Evolutionary conservation across 2,888 invertebrate species (phyloP).

Genomic region (Gibbula magus): DNA sequence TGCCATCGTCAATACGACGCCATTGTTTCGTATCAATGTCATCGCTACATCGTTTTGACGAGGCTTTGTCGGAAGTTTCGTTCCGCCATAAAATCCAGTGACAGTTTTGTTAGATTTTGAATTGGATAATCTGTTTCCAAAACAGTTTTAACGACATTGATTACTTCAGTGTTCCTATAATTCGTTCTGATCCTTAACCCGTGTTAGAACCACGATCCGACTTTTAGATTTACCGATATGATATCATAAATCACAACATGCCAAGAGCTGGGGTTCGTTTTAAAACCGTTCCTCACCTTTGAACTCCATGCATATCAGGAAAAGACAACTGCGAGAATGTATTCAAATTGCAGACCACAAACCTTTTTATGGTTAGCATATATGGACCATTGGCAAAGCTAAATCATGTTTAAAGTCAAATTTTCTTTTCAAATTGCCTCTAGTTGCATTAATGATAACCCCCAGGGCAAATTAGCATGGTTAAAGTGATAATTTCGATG

Average conservation of each 20-base stretch:
- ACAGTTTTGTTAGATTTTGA: background rate
- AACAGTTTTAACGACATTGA: background rate
- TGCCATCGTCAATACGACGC: background rate
- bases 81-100: background rate
- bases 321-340: background rate
- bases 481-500: background rate
- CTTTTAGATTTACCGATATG: background rate
- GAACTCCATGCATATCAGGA: background rate
- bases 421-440: slow-evolving; percentile 1
- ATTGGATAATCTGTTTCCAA: background rate
- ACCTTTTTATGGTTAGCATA: background rate
- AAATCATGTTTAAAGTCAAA: background rate
- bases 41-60: background rate
- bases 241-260: background rate
- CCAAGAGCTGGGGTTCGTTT: background rate
- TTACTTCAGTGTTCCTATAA: background rate
- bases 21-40: background rate
- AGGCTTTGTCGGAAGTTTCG: background rate
- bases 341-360: background rate
- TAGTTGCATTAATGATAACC: background rate
- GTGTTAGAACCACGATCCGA: background rate
- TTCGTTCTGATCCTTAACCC: background rate
- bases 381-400: background rate
- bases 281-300: background rate
- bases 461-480: background rate